Evolutionary conservation across 64 coral and sea anemone species (phyloP), one percentile per base, ranked within the genome.

Genomic region (Cladopsammia gracilis): DNA sequence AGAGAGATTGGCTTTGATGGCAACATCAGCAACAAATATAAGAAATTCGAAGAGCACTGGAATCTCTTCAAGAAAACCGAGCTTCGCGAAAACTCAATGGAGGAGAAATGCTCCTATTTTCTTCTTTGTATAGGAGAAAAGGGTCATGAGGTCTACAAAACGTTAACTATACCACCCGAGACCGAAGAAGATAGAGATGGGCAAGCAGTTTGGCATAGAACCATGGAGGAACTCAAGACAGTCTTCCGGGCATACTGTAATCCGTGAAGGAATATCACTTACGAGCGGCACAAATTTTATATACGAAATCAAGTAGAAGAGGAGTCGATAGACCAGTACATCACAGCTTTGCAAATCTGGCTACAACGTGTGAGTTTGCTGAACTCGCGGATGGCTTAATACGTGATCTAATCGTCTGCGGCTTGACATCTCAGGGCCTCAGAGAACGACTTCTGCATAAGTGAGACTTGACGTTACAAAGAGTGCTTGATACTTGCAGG

Each of bases 21-120:
- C 10, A 89, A 86, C 59, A 69, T 95, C n/a, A 84, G 87, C 59
- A 70, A 90, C 89, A 95, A 95, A 77, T 95, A 89, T 60, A 64
- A 65, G 14, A 89, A 73, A 45, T 95, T 90, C 73, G 59, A 85
- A 19, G 87, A 95, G 75, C 87, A 95, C 23, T 95, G 87, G 87
- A 52, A 26, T 4, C 79, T 95, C 25, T 95, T 95, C 16, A 76
- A 95, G 48, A 95, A 94, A 60, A 95, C 87, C 2, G 79, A 95
- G 20, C 69, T 95, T 16, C 74, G 82, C 73, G 64, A 59, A 19
- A 80, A 85, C n/a, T 62, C 69, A 2, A 47, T 73, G 22, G 86
- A 89, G 54, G 86, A 95, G 25, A 73, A 76, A 64, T 90, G 78
- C 78, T 90, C 93, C 11, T 85, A 95, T 64, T 89, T 95, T 81